Evolutionary conservation across 2,113 vertebrate genomes (phyloP).

Genomic region (Triplophysa rosa): DNA sequence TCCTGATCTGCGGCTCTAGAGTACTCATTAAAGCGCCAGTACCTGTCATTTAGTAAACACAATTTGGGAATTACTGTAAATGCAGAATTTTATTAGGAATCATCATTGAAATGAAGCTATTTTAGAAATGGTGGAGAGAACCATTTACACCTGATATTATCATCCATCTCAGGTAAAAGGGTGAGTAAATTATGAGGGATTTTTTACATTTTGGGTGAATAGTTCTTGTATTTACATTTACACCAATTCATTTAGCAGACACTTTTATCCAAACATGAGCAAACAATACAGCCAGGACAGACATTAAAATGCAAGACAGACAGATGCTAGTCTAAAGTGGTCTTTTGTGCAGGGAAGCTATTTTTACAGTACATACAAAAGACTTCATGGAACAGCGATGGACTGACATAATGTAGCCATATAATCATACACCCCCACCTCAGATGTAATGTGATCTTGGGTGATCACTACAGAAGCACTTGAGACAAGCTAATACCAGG

Average conservation of each 20-base stretch:
- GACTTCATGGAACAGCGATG: too few relatives aligned
- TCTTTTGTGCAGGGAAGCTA: too few relatives aligned
- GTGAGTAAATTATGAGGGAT: too few relatives aligned
- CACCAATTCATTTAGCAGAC: too few relatives aligned
- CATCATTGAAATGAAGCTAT: neutral
- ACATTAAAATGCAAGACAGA: too few relatives aligned
- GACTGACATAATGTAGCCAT: neutral
- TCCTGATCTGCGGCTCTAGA: slow-evolving; percentile 80
- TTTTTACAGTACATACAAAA: too few relatives aligned
- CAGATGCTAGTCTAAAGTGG: too few relatives aligned
- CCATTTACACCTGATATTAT: neutral
- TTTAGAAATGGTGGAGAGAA: too few relatives aligned
- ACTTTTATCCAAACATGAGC: too few relatives aligned
- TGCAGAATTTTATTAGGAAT: neutral
- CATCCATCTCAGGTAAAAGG: neutral
- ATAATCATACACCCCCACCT: neutral
- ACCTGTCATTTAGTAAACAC: slow-evolving; percentile 71
- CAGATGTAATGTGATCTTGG: neutral
- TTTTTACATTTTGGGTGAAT: too few relatives aligned
- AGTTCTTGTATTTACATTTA: too few relatives aligned
- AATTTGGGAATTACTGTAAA: neutral
- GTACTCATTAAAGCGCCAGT: slow-evolving; percentile 96
- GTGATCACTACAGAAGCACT: neutral
- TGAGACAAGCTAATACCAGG: neutral
- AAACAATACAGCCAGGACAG: too few relatives aligned